phyloP scores from a whole-genome alignment of 2,113 vertebrate genomes.

The Tiliqua scincoides region DNA sequence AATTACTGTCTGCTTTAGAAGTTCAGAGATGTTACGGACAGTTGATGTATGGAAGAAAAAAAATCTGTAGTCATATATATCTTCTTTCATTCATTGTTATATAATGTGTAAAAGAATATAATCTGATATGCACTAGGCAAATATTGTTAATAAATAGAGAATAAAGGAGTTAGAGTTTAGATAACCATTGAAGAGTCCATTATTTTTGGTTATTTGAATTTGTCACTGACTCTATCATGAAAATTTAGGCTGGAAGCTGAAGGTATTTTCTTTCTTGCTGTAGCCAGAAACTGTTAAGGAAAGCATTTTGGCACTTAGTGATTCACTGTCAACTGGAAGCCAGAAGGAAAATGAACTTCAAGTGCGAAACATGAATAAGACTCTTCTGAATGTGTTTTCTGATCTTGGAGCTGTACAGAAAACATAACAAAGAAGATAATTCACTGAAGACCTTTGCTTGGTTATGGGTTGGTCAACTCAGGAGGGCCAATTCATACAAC shows the following conservation, averaged over 20 bases:
- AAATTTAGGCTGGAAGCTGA: conserved; percentile 1
- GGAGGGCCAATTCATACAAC: not conserved
- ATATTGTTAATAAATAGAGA: accelerated
- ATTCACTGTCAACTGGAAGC: not conserved
- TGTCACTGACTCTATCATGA: accelerated
- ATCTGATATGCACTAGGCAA: too few relatives aligned
- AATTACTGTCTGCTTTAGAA: accelerated
- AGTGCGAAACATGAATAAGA: not conserved
- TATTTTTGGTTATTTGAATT: not conserved
- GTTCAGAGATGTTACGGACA: not conserved
- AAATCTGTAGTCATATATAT: not conserved
- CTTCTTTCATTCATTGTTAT: accelerated
- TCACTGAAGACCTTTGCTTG: not conserved
- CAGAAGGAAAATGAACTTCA: not conserved
- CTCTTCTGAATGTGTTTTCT: not conserved
- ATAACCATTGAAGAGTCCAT: not conserved
- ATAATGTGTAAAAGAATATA: too few relatives aligned
- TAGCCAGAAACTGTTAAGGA: not conserved
- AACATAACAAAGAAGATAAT: accelerated
- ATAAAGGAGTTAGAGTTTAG: accelerated
- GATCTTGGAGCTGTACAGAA: accelerated
- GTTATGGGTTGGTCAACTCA: not conserved
- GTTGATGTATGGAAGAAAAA: conserved; percentile 29
- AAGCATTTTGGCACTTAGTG: conserved; percentile 27
- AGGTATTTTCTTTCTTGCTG: conserved; percentile 5